phyloP scores from a whole-genome alignment of 2,888 invertebrate genomes.

The Caenorhabditis sp. region DNA sequence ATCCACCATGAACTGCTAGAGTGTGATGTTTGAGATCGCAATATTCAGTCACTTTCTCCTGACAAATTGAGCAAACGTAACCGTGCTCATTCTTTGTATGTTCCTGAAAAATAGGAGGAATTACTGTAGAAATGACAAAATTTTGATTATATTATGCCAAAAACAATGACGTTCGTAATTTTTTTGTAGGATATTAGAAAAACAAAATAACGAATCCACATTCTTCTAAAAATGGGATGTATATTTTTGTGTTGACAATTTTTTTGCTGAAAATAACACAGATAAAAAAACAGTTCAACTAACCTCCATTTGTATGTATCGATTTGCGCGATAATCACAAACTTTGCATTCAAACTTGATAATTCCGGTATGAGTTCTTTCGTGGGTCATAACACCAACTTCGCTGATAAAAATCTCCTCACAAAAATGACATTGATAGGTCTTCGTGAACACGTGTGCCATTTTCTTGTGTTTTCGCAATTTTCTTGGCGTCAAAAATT shows the following conservation, averaged over 20 bases:
- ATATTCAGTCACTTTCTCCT: conserved; percentile 64
- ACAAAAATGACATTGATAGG: conserved; percentile 68
- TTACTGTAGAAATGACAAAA: conserved; percentile 1
- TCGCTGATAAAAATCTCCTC: conserved; percentile 67
- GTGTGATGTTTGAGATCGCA: conserved; percentile 70
- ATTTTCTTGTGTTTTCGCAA: conserved; percentile 70
- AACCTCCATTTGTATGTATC: conserved; percentile 64
- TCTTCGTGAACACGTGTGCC: conserved; percentile 67
- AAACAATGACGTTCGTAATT: conserved; percentile 16
- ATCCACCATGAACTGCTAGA: conserved; percentile 68
- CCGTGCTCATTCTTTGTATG: conserved; percentile 64
- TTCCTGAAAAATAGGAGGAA: conserved; percentile 24
- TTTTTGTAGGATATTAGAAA: conserved; percentile 22
- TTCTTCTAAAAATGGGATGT: too few species aligned
- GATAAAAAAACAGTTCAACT: not conserved
- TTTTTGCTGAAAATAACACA: too few species aligned
- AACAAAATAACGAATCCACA: too few species aligned
- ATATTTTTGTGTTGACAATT: conserved; percentile 48
- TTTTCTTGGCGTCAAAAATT: conserved; percentile 68
- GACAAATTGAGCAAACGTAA: conserved; percentile 69
- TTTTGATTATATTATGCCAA: conserved; percentile 9
- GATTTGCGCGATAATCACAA: conserved; percentile 55
- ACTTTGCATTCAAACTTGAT: conserved; percentile 70
- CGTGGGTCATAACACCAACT: conserved; percentile 61
- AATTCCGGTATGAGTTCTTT: conserved; percentile 71